Evolutionary conservation across 1,140 invertebrate species (phyloP), one percentile per base, ranked within the genome.

Genomic region (Mycetomoellerius zeteki): DNA sequence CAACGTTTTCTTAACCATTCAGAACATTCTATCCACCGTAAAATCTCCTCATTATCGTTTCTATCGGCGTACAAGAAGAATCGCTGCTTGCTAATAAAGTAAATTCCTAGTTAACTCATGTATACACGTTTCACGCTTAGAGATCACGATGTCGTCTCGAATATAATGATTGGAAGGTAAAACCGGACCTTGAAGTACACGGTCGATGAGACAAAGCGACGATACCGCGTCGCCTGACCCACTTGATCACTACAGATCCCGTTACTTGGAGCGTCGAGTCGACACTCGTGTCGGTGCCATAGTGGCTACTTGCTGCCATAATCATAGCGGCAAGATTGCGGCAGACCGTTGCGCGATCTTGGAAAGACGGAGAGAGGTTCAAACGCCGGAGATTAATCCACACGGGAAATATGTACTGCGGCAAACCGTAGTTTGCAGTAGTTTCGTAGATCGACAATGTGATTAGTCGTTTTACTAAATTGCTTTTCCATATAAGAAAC

Each of bases 181-280:
- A 65, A 60, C 47, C 60, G 52, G 77, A 82, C 67, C 72, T 77
- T 80, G 67, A 69, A 62, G 82, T 62, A 33, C 60, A 52, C 60
- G 58, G 62, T 58, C 75, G 75, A 27, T 19, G 67, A 64, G 85
- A 90, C 75, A 90, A 88, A 91, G 77, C 76, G 89, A 78, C 64
- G 54, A 77, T 85, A 90, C 81, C 89, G 81, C 81, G 75, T 88
- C 81, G 58, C 72, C 33, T 88, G 89, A 91, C 90, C 90, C 33
- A 91, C 87, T 91, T 90, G 89, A 89, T 90, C 90, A 91, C 90
- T 87, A 91, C 89, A 88, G 87, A 89, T 91, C 84, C 90, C 90
- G 90, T 91, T 91, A 91, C 78, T 81, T 65, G 85, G 65, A 47
- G 64, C 87, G 80, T 81, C 76, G 62, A 69, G 81, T 90, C 89